These are phyloP conservation scores for Actenoides lindsayi DNA, from an alignment of 2,113 vertebrate genomes.

Conservation along the genomic window DNA sequence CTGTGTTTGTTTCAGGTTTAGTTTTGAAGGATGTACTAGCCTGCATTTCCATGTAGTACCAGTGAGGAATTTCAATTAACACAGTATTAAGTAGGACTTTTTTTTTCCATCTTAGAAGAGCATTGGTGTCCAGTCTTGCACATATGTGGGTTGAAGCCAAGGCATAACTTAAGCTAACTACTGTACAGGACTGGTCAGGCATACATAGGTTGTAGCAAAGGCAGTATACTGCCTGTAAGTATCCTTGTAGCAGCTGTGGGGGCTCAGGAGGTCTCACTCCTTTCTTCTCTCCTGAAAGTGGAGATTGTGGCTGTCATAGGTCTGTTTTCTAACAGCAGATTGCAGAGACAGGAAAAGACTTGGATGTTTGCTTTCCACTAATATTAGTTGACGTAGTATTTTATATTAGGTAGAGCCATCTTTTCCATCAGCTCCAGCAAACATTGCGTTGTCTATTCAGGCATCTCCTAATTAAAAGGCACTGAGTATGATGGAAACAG, in stretches of 20 bases:
- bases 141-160: neutral
- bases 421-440: slow-evolving; percentile 23
- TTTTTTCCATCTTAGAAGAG: neutral
- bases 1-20: neutral
- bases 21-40: neutral
- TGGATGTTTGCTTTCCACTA: slow-evolving; percentile 2
- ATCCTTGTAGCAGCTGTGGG: neutral
- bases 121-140: neutral
- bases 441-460: neutral
- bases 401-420: neutral
- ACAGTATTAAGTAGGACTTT: neutral
- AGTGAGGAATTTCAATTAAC: neutral
- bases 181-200: neutral
- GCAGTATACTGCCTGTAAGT: neutral
- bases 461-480: slow-evolving; percentile 46
- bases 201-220: neutral
- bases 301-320: neutral
- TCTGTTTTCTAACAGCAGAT: neutral
- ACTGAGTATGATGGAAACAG: neutral
- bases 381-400: neutral
- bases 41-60: neutral
- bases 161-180: neutral
- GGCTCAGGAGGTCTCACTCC: neutral
- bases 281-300: neutral
- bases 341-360: neutral